Evolutionary conservation across 2,113 vertebrate species (phyloP).

Genomic region (Stigmatopora argus): DNA sequence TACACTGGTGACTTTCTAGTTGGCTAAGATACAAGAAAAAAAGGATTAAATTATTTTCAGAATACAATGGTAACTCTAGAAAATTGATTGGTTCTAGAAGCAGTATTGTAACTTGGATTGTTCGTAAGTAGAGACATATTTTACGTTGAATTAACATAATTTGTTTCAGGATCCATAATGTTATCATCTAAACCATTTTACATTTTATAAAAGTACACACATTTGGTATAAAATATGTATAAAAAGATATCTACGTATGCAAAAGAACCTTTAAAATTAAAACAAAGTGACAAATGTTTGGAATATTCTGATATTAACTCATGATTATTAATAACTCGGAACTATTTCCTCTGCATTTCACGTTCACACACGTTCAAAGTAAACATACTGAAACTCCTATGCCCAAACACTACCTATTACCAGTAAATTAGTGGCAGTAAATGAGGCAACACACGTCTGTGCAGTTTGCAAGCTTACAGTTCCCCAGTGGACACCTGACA

Average conservation of each 20-base stretch:
- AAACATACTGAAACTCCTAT: conserved; percentile 42
- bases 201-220: too few relatives aligned
- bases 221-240: too few relatives aligned
- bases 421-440: conserved; percentile 59
- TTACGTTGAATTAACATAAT: too few relatives aligned
- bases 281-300: neutral
- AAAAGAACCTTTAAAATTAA: neutral
- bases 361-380: conserved; percentile 28
- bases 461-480: conserved; percentile 29
- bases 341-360: conserved; percentile 20
- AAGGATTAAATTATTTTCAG: neutral
- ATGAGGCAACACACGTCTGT: conserved; percentile 57
- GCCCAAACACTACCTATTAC: conserved; percentile 42
- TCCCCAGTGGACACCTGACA: conserved; percentile 60
- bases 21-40: neutral
- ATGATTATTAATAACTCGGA: conserved; percentile 14
- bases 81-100: too few relatives aligned
- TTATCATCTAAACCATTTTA: too few relatives aligned
- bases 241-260: too few relatives aligned
- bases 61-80: neutral
- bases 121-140: too few relatives aligned
- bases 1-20: conserved; percentile 15
- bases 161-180: too few relatives aligned
- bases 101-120: too few relatives aligned
- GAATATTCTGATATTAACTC: conserved; percentile 9